Conservation (phyloP, 2,797 vertebrate species). For the Tolypeutes matacus region DNA sequence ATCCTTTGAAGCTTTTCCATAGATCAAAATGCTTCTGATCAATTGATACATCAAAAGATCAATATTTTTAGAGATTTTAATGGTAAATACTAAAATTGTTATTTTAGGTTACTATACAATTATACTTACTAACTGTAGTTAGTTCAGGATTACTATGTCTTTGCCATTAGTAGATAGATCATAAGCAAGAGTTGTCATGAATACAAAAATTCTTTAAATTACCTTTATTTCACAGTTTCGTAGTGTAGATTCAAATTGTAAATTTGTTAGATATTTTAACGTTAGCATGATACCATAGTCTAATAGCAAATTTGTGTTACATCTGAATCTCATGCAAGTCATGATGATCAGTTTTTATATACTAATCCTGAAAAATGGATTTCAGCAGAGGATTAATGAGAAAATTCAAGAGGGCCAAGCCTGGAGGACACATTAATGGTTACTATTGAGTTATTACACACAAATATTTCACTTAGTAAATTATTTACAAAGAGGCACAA, state of each 20-base stretch:
- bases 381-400: conserved; percentile 1
- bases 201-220: conserved; percentile 25
- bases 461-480: neutral
- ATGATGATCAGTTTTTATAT: conserved; percentile 40
- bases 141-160: neutral
- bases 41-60: neutral
- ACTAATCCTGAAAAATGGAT: conserved; percentile 43
- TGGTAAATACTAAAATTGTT: neutral
- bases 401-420: conserved; percentile 23
- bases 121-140: conserved; percentile 13
- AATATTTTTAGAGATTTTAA: conserved; percentile 30
- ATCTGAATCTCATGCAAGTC: conserved; percentile 10
- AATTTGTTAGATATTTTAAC: conserved; percentile 57
- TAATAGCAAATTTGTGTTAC: neutral
- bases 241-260: conserved; percentile 15
- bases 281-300: neutral
- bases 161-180: neutral
- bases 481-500: neutral
- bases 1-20: neutral
- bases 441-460: neutral
- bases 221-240: conserved; percentile 56
- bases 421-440: neutral
- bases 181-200: conserved; percentile 7
- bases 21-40: neutral
- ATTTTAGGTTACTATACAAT: neutral